Evolutionary conservation across 2,888 invertebrate genomes (phyloP), one percentile per base, ranked within the genome.

Genomic region (Drosophila emarginata): DNA sequence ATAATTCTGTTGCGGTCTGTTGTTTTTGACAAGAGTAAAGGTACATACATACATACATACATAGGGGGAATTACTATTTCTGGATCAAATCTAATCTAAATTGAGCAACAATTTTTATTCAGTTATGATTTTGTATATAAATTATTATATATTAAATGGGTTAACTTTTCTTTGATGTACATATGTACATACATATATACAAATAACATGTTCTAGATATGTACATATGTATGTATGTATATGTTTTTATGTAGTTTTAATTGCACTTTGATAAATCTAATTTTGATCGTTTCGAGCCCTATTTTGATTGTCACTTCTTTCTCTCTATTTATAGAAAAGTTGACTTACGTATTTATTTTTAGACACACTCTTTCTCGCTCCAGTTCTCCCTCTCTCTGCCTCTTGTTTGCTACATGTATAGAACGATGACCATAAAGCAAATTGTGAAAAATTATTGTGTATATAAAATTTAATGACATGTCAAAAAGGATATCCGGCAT

Each of bases 401-500:
- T 54, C 14, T 36, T 12, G 9, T 3, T 36, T 18, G 32, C 15
- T 18, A 11, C 14, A 45, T 45, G 12, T 45, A 45, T 45, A 45
- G 12, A 21, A 45, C 21, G 87, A 85, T 78, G 84, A 73, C 67
- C 76, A 88, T 85, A 85, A 85, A 85, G 84, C 88, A 85, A 85
- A 85, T 85, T 85, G 84, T 85, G 84, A 85, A 85, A 85, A 85
- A 85, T 85, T 88, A 88, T 85, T 85, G 84, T 88, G 84, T 85
- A 74, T 88, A 85, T 85, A 85, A 85, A 87, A 82, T 84, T 82
- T 82, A 87, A 89, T 88, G 85, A 83, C 83, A 89, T 85, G 89
- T 88, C 87, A 89, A 88, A 88, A 85, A 87, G 87, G 87, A 88
- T 87, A 88, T 88, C 87, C 89, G 89, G 79, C 76, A 89, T 78